Conservation (phyloP, 1,140 invertebrate species). For the Sycophaga agraensis region DNA sequence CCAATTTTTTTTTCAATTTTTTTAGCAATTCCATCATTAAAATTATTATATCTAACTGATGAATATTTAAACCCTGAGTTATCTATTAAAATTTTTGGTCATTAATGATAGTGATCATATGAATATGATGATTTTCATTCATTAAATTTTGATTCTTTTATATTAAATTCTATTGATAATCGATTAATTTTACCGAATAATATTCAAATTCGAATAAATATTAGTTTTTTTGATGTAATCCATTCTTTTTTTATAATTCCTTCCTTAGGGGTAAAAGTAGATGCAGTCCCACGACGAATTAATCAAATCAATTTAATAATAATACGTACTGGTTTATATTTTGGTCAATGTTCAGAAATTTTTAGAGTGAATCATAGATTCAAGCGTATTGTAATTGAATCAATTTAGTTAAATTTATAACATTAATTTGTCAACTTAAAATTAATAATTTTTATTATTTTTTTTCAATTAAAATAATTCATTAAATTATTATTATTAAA, state of each 20-base stretch:
- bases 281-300: too few relatives aligned
- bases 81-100: constrained; percentile 64
- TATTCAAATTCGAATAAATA: constrained; percentile 61
- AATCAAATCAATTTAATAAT: too few relatives aligned
- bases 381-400: too few relatives aligned
- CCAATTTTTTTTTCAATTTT: constrained; percentile 65
- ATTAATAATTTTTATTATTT: neutral
- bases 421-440: too few relatives aligned
- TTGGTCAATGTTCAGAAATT: constrained; percentile 78
- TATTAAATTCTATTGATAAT: constrained; percentile 69
- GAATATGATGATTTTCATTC: constrained; percentile 64
- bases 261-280: constrained; percentile 65
- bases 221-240: constrained; percentile 67
- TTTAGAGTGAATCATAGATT: constrained; percentile 76
- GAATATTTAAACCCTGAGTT: constrained; percentile 59
- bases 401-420: too few relatives aligned
- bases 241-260: constrained; percentile 71
- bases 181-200: too few relatives aligned
- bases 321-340: too few relatives aligned
- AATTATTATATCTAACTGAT: constrained; percentile 66
- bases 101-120: constrained; percentile 72
- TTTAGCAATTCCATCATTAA: too few relatives aligned
- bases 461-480: too few relatives aligned
- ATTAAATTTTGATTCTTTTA: constrained; percentile 67
- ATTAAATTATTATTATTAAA: too few relatives aligned